These are phyloP conservation scores for Thera obeliscata DNA, from an alignment of 2,888 invertebrate genomes.

Conservation along the genomic window DNA sequence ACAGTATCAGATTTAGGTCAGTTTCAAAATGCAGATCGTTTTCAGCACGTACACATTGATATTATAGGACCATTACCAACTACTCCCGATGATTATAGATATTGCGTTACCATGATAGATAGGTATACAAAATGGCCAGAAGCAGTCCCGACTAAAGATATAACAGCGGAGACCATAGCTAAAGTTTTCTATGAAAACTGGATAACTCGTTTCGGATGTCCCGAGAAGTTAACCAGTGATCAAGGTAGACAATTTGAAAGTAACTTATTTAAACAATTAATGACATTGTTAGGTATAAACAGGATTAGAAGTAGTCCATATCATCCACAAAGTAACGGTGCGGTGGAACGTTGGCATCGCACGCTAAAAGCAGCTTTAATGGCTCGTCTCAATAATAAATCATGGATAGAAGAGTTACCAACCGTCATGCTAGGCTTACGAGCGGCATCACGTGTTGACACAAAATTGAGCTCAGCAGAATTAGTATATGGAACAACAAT, in stretches of 20 bases:
- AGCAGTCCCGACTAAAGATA: constrained; percentile 38
- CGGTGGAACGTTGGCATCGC: constrained; percentile 7
- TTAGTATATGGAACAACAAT: constrained; percentile 20
- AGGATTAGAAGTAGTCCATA: constrained; percentile 3
- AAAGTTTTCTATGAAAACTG: constrained; percentile 35
- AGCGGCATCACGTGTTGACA: constrained; percentile 17
- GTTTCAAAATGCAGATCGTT: constrained; percentile 22
- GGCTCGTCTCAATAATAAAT: background rate
- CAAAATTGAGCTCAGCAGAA: constrained; percentile 25
- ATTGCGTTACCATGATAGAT: constrained; percentile 42
- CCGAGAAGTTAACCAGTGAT: constrained; percentile 33
- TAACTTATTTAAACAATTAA: constrained; percentile 14
- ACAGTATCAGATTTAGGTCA: constrained; percentile 21
- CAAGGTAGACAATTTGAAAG: constrained; percentile 41
- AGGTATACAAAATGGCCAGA: constrained; percentile 44
- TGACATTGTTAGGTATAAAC: constrained; percentile 3
- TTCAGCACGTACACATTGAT: constrained; percentile 33
- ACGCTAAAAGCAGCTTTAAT: constrained; percentile 7
- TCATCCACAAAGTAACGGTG: constrained; percentile 4
- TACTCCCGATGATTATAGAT: constrained; percentile 32
- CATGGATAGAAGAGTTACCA: constrained; percentile 26
- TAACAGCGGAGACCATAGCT: constrained; percentile 37
- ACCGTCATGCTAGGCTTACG: constrained; percentile 31
- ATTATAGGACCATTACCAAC: constrained; percentile 42
- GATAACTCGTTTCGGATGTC: constrained; percentile 38